Conservation (phyloP, 2,797 vertebrate genomes). For the Eidolon dupreanum region DNA sequence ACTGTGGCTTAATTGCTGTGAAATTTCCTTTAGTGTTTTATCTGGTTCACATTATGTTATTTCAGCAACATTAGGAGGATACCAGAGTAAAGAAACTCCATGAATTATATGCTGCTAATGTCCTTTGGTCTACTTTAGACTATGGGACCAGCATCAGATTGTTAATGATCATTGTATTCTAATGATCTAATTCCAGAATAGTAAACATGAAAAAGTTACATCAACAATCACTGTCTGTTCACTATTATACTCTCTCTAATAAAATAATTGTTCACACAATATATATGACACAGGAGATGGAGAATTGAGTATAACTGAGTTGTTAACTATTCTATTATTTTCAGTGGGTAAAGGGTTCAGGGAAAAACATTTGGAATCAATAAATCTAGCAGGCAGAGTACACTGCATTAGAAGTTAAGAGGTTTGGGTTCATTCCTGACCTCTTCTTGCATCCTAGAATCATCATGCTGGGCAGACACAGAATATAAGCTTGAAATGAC, state of each 20-base stretch:
- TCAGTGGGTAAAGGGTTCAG: no score
- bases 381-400: neutral
- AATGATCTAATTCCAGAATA: no score
- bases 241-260: no score
- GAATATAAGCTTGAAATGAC: neutral
- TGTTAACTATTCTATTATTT: no score
- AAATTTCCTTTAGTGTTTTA: slow-evolving; percentile 14
- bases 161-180: no score
- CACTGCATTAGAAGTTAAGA: neutral
- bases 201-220: no score
- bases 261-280: no score
- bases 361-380: neutral
- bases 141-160: no score
- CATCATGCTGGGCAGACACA: neutral
- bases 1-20: neutral
- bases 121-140: no score
- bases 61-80: slow-evolving; percentile 4
- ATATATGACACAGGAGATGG: no score
- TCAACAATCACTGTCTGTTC: no score
- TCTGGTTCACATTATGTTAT: neutral
- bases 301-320: no score
- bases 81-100: neutral
- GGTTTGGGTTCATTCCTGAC: neutral
- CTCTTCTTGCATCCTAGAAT: neutral
- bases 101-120: neutral